These are phyloP conservation scores for Pristiophorus japonicus DNA, from an alignment of 2,113 vertebrate genomes.

Conservation along the genomic window DNA sequence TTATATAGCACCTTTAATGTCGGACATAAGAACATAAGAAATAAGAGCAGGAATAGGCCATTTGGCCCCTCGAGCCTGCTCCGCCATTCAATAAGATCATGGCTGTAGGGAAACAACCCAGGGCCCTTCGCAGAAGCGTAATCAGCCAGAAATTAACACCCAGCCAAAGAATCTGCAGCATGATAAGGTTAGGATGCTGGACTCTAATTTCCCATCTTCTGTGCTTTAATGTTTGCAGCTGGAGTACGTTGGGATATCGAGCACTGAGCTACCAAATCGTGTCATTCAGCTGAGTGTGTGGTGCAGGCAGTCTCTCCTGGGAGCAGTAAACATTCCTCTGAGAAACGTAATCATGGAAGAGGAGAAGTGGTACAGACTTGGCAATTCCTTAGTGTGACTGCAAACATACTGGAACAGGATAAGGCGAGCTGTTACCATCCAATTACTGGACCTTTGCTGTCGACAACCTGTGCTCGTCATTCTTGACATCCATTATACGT, in stretches of 20 bases:
- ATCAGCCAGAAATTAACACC: background rate
- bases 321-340: slow-evolving; percentile 64
- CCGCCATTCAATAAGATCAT: too few species aligned
- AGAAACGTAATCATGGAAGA: slow-evolving; percentile 55
- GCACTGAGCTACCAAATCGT: slow-evolving; percentile 51
- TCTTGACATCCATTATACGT: slow-evolving; percentile 32
- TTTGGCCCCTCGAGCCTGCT: too few species aligned
- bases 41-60: too few species aligned
- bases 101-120: background rate
- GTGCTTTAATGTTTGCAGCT: slow-evolving; percentile 53
- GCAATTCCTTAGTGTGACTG: slow-evolving; percentile 58
- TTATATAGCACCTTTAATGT: background rate
- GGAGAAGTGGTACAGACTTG: slow-evolving; percentile 68
- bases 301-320: slow-evolving; percentile 66
- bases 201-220: background rate
- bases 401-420: background rate
- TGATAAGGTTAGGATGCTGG: background rate
- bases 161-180: background rate
- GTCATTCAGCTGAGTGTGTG: slow-evolving; percentile 71
- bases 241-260: slow-evolving; percentile 49
- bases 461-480: slow-evolving; percentile 44
- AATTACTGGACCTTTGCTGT: slow-evolving; percentile 15
- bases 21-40: too few species aligned
- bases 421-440: background rate
- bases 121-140: background rate